Evolutionary conservation across 2,797 vertebrate species (phyloP).

Genomic region (Amniataba percoides): DNA sequence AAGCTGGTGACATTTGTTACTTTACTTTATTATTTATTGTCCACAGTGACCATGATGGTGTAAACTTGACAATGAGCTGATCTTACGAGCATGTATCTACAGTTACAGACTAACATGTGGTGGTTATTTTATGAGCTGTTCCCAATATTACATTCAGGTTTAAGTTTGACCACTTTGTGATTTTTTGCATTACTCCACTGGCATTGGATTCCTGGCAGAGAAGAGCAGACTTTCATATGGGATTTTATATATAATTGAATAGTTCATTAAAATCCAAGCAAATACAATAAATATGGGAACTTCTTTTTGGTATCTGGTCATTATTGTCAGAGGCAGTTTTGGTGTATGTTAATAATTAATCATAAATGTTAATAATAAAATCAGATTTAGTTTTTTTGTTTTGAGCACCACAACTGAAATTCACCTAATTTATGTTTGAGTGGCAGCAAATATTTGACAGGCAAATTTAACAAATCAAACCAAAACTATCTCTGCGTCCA

Average conservation of each 20-base stretch:
- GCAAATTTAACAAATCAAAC: not conserved
- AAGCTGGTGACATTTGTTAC: not conserved
- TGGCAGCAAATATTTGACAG: not conserved
- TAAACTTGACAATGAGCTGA: not conserved
- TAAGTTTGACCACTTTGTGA: not conserved
- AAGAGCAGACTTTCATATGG: not conserved
- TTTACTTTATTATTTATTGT: not conserved
- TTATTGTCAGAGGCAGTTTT: not conserved
- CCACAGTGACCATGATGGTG: not conserved
- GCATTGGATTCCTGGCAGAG: not conserved
- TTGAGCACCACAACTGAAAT: not conserved
- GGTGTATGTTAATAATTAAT: too few species aligned
- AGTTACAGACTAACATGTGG: not conserved
- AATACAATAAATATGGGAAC: not conserved
- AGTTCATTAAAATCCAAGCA: slow-evolving; percentile 1
- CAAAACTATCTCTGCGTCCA: not conserved
- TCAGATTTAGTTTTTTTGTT: not conserved
- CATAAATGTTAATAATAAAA: not conserved
- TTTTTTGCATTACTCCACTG: slow-evolving; percentile 1
- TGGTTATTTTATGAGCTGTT: slow-evolving; percentile 4
- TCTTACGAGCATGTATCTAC: not conserved
- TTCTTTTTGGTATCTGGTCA: not conserved
- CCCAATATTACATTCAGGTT: not conserved
- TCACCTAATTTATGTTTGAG: not conserved
- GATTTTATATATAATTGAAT: slow-evolving; percentile 3